A percentile compares a stretch with the other conserved stretches of the same genome.
These are phyloP conservation scores for Nipponia nippon DNA, from an alignment of 2,113 vertebrate species.

Conservation along the genomic window DNA sequence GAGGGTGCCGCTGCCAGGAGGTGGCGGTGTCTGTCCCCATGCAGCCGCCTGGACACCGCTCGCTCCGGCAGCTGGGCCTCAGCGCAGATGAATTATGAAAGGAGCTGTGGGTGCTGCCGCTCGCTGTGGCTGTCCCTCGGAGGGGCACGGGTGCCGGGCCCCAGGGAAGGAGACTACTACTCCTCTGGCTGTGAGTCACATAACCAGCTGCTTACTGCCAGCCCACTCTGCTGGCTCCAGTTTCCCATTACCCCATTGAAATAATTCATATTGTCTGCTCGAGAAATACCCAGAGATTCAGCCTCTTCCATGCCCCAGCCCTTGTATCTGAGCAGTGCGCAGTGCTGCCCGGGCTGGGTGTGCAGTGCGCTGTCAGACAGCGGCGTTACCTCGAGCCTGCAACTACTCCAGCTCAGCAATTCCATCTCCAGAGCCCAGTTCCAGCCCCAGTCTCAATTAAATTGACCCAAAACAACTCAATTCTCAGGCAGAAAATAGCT, in stretches of 20 bases:
- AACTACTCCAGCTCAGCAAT: background rate
- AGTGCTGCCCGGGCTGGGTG: background rate
- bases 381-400: fast-evolving
- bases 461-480: background rate
- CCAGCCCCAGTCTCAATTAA: background rate
- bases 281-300: background rate
- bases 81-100: background rate
- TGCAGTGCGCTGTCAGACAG: background rate
- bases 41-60: background rate
- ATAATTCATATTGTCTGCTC: fast-evolving
- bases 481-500: background rate
- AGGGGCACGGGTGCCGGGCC: background rate
- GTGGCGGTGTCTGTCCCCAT: background rate
- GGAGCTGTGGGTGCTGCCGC: background rate
- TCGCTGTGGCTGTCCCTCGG: fast-evolving
- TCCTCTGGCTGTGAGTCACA: background rate
- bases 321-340: fast-evolving
- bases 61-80: background rate
- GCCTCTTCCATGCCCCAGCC: background rate
- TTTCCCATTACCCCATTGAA: background rate
- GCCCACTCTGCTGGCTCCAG: background rate
- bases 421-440: background rate
- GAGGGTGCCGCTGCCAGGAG: fast-evolving
- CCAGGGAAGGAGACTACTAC: background rate
- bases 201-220: background rate